Percentiles rank a stretch among this genome's conserved stretches.
These are phyloP conservation scores for Zosterops pallidus DNA, from an alignment of 2,113 vertebrate genomes.

Conservation along the genomic window DNA sequence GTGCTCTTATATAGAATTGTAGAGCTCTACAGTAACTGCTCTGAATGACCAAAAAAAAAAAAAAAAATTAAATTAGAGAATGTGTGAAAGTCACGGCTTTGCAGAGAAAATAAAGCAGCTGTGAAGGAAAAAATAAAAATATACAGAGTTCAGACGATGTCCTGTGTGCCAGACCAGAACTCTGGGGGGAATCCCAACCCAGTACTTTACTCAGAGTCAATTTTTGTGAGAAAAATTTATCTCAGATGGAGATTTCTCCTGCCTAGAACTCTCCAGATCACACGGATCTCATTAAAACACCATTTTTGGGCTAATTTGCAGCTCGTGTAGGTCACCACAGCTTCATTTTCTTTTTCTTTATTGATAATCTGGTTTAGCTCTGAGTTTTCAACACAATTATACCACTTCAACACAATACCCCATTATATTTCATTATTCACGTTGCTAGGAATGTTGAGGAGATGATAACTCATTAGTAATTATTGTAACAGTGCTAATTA, in stretches of 20 bases:
- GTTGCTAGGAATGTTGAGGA: background rate
- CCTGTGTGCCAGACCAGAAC: background rate
- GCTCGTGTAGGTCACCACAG: background rate
- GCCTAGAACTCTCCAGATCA: background rate
- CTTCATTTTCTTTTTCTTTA: background rate
- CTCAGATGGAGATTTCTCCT: background rate
- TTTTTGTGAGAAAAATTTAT: background rate
- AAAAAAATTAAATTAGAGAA: background rate
- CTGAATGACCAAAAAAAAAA: background rate
- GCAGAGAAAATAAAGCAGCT: background rate
- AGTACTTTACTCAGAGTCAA: background rate
- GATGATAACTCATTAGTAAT: background rate
- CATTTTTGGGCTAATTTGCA: background rate
- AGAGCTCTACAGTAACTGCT: background rate
- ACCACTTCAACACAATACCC: background rate
- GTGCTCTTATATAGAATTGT: background rate
- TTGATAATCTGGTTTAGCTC: background rate
- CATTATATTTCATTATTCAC: background rate
- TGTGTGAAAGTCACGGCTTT: background rate
- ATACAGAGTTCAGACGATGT: background rate
- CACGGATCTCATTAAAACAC: background rate
- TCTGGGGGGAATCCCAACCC: background rate
- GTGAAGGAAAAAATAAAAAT: background rate
- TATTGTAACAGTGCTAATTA: background rate
- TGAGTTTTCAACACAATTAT: background rate